A percentile compares a stretch with the other conserved stretches of the same genome.
phyloP scores from a whole-genome alignment of 2,113 vertebrate species.

The Gymnobelideus leadbeateri region DNA sequence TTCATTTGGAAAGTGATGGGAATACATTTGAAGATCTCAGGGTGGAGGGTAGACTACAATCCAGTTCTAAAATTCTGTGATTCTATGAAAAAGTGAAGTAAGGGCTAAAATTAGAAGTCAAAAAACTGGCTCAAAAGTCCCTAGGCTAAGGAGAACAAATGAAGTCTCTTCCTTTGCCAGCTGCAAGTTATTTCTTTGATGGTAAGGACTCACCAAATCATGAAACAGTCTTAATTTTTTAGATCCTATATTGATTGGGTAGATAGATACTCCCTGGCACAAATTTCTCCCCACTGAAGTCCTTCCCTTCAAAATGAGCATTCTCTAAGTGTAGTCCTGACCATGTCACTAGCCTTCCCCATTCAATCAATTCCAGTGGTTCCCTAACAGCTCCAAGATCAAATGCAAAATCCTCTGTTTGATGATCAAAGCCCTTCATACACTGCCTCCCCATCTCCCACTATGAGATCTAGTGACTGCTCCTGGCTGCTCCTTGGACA shows the following conservation, averaged over 20 bases:
- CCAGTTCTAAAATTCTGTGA: neutral
- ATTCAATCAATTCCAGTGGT: neutral
- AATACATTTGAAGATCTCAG: neutral
- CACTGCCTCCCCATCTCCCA: neutral
- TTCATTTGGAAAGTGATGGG: neutral
- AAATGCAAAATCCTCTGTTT: neutral
- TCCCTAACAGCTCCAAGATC: neutral
- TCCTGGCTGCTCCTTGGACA: neutral
- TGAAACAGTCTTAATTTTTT: neutral
- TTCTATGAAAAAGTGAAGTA: neutral
- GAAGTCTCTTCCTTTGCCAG: constrained; percentile 5
- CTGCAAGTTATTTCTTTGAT: constrained; percentile 23
- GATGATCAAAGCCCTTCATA: neutral
- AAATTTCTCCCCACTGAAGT: neutral
- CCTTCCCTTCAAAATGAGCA: neutral
- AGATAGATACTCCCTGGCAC: neutral
- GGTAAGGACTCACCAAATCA: constrained; percentile 36
- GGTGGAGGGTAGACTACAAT: neutral
- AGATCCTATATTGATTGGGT: constrained; percentile 10
- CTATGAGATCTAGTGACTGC: neutral
- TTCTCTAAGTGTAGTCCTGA: neutral
- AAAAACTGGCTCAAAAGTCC: constrained; percentile 23
- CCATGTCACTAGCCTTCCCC: neutral
- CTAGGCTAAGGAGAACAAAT: neutral
- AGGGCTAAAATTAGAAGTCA: neutral